phyloP scores from a whole-genome alignment of 64 coral and sea anemone genomes.

The Montipora sp. region DNA sequence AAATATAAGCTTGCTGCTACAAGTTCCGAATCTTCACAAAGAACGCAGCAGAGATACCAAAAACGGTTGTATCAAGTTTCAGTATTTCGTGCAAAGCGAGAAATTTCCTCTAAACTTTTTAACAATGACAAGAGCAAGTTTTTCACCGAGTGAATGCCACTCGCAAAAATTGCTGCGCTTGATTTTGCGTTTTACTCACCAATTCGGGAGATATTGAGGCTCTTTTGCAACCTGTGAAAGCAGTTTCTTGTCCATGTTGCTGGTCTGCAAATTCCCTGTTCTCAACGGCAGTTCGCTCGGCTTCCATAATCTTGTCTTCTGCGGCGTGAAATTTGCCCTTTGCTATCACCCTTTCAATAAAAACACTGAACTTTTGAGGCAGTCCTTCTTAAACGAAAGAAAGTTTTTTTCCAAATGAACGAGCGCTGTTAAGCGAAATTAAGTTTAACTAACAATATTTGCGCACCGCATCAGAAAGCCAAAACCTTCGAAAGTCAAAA shows the following conservation, averaged over 20 bases:
- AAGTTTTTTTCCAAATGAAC: constrained; percentile 32
- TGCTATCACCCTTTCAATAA: constrained; percentile 10
- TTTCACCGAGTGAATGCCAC: background rate
- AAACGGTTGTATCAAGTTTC: constrained; percentile 48
- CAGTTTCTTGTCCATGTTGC: constrained; percentile 55
- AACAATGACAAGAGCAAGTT: constrained; percentile 4
- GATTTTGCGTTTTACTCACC: constrained; percentile 35
- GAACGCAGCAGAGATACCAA: constrained; percentile 14
- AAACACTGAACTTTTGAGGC: background rate
- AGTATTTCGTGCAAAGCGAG: constrained; percentile 28
- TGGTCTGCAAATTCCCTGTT: constrained; percentile 61
- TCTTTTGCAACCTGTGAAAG: constrained; percentile 50
- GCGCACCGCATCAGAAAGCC: constrained; percentile 31
- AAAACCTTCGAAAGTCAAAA: constrained; percentile 37
- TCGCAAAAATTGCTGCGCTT: background rate
- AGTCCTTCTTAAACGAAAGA: constrained; percentile 14
- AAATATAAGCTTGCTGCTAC: constrained; percentile 16
- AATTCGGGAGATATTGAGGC: constrained; percentile 28
- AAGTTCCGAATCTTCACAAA: constrained; percentile 26
- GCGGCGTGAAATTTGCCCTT: constrained; percentile 58
- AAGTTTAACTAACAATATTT: constrained; percentile 49
- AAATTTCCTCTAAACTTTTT: constrained; percentile 45
- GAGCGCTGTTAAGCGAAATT: constrained; percentile 41
- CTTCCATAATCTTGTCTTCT: constrained; percentile 52
- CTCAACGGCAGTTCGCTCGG: constrained; percentile 18